Percentiles rank a stretch among this genome's conserved stretches.
These are phyloP conservation scores for Cataglyphis rosenhaueri DNA, from an alignment of 2,888 invertebrate genomes.

Conservation along the genomic window DNA sequence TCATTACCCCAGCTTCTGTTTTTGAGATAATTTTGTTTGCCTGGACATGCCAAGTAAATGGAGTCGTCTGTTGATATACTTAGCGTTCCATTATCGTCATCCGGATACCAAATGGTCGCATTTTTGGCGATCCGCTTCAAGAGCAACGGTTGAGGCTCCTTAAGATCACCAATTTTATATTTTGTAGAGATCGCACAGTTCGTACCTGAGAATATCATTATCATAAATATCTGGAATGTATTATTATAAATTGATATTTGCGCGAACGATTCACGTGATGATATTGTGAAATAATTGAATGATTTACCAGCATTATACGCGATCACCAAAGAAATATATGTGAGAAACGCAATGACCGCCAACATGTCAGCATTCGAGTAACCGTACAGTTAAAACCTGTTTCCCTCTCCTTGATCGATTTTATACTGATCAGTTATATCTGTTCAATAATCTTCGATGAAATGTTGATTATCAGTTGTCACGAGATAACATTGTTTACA, in stretches of 20 bases:
- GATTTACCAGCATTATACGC: conserved; percentile 36
- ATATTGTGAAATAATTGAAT: background rate
- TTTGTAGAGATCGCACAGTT: conserved; percentile 84
- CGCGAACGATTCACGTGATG: background rate
- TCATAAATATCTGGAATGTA: background rate
- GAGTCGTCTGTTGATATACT: conserved; percentile 64
- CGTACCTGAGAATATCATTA: conserved; percentile 54
- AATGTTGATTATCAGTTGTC: conserved; percentile 41
- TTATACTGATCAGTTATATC: conserved; percentile 40
- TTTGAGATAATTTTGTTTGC: conserved; percentile 72
- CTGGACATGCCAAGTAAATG: conserved; percentile 78
- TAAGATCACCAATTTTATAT: conserved; percentile 86
- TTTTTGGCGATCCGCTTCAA: conserved; percentile 77
- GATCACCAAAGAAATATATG: conserved; percentile 33
- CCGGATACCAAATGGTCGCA: conserved; percentile 73
- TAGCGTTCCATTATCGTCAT: conserved; percentile 66
- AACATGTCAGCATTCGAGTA: conserved; percentile 46
- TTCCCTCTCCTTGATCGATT: conserved; percentile 46
- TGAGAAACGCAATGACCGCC: conserved; percentile 41
- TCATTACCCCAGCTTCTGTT: conserved; percentile 57
- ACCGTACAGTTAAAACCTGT: conserved; percentile 28
- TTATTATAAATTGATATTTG: background rate
- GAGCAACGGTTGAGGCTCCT: conserved; percentile 88
- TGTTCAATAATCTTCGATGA: background rate
- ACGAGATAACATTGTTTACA: conserved; percentile 45